A percentile compares a stretch with the other conserved stretches of the same genome.
Conservation (phyloP, 2,797 vertebrate species). For the Brotula barbata region DNA sequence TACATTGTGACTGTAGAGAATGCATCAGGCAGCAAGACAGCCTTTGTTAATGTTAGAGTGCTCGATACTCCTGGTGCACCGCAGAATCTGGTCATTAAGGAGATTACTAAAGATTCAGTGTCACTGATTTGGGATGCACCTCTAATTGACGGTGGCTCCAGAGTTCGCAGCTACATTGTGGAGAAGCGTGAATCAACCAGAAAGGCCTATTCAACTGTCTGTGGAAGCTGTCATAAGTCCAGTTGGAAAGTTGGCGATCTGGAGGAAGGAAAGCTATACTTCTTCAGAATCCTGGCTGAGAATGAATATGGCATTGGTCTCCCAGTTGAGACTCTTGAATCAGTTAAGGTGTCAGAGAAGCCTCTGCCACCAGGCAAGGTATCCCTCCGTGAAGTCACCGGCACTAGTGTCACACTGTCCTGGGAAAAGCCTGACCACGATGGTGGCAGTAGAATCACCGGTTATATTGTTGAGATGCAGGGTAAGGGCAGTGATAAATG, state of each 20-base stretch:
- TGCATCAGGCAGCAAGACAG: conserved; percentile 91
- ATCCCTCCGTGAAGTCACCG: conserved; percentile 88
- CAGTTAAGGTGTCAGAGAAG: conserved; percentile 92
- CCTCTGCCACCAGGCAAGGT: conserved; percentile 98
- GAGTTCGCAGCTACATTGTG: conserved; percentile 95
- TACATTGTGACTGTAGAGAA: conserved; percentile 94
- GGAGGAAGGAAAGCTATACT: conserved; percentile 94
- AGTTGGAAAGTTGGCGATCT: conserved; percentile 93
- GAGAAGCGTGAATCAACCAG: conserved; percentile 96
- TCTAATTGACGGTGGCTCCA: conserved; percentile 94
- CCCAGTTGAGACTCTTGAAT: conserved; percentile 91
- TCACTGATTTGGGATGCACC: conserved; percentile 97
- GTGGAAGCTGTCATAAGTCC: conserved; percentile 94
- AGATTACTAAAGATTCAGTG: conserved; percentile 93
- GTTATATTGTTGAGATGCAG: conserved; percentile 98
- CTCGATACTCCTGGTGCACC: conserved; percentile 95
- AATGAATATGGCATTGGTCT: conserved; percentile 97
- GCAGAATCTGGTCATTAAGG: conserved; percentile 90
- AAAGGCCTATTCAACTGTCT: conserved; percentile 96
- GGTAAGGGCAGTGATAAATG: conserved; percentile 95
- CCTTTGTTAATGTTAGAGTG: conserved; percentile 95
- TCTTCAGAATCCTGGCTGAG: conserved; percentile 96
- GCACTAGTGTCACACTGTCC: conserved; percentile 87
- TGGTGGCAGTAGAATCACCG: conserved; percentile 95
- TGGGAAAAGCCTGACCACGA: conserved; percentile 99